Base-by-base conservation (phyloP, 1,140 invertebrate species). In the Pollicipes pollicipes region DNA sequence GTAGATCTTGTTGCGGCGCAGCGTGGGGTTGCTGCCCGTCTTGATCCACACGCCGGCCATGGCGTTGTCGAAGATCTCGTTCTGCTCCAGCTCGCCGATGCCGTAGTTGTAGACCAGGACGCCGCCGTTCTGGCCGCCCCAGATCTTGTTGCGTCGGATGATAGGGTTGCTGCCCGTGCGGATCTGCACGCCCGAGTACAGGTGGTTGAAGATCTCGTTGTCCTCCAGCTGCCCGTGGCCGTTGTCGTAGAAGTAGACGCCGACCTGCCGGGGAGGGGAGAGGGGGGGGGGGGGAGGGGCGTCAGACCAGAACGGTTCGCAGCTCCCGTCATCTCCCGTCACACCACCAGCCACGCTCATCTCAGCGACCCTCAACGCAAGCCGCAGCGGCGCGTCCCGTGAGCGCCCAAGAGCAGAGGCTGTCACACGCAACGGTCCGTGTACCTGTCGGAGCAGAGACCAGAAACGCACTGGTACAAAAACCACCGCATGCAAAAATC, bases 11-110 rank as follows among this genome's bases (percentile, higher is more conserved):
- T 99, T 99, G 72, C 94, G 86, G 77, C 95, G 73, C 1, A 86
- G 78, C 28, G 82, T 82, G 4, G 85, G 85, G 76, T 98, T 97
- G 73, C 93, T 96, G 79, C 98, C 96, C 4, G 95, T 98, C 84
- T 99, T 99, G 75, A 99, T 98, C 96, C 96, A 98, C 71, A 98
- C 95, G 63, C 95, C 95, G 32, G 96, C 96, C 96, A 99, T 99
- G 71, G 95, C 96, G 82, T 99, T 99, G 82, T 98, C 96, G 82
- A 98, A 99, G 77, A 99, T 99, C 84, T 99, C 95, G 83, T 98
- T 99, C 81, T 97, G 93, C 82, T 97, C 94, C 30, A 97, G 83
- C 76, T 96, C 83, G 27, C 94, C 95, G 31, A 95, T 82, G 35
- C 92, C 96, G 63, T 94, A 95, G 82, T 98, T 99, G 80, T 99